Evolutionary conservation across 2,113 vertebrate genomes (phyloP).

Genomic region (Ascaphus truei): DNA sequence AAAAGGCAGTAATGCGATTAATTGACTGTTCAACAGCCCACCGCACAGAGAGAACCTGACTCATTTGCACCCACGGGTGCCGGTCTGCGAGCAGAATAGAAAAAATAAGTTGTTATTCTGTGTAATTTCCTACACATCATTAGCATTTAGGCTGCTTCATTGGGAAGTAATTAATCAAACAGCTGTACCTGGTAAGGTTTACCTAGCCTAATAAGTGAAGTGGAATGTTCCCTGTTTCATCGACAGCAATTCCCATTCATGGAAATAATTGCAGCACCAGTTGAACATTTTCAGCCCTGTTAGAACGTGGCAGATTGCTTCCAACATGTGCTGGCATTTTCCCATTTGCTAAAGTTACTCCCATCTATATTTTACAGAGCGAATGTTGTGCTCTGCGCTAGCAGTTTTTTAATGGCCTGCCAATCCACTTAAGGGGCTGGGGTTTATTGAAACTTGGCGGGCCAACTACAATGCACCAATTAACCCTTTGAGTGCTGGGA

Average conservation of each 20-base stretch:
- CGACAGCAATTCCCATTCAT: background rate
- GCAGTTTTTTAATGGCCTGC: too few relatives aligned
- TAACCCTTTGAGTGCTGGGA: too few relatives aligned
- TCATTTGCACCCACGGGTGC: constrained; percentile 1
- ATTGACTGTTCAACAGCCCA: constrained; percentile 7
- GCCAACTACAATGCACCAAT: too few relatives aligned
- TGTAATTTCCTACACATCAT: constrained; percentile 20
- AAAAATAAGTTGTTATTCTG: constrained; percentile 16
- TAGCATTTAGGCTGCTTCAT: constrained; percentile 15
- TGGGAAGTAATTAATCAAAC: constrained; percentile 30
- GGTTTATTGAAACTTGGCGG: too few relatives aligned
- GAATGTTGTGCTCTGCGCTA: too few relatives aligned
- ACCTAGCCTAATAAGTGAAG: constrained; percentile 7
- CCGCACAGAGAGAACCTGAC: background rate
- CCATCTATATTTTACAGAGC: too few relatives aligned
- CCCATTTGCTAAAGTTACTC: too few relatives aligned
- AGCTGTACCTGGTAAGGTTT: background rate
- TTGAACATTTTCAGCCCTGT: too few relatives aligned
- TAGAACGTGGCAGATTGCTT: too few relatives aligned
- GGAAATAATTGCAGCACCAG: too few relatives aligned
- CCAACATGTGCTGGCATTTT: too few relatives aligned
- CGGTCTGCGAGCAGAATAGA: background rate
- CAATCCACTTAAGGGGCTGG: too few relatives aligned
- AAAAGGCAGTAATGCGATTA: constrained; percentile 6
- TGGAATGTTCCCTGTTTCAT: background rate